phyloP scores from a whole-genome alignment of 2,113 vertebrate species.

The Epinephelus cyanopodus region DNA sequence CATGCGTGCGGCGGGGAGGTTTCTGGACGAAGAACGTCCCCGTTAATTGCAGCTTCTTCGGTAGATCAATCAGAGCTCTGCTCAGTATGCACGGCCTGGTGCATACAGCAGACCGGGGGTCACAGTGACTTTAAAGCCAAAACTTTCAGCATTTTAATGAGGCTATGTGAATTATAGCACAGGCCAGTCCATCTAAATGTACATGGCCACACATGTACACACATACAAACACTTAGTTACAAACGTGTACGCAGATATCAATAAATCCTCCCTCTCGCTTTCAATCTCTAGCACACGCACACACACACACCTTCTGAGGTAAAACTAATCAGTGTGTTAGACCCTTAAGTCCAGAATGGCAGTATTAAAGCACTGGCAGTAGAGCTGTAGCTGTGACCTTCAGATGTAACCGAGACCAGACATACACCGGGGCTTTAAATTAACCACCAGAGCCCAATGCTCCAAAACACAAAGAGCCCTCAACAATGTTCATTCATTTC shows the following conservation, averaged over 20 bases:
- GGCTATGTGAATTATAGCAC: conserved; percentile 70
- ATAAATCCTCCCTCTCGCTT: neutral
- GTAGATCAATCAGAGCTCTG: conserved; percentile 82
- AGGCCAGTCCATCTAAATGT: conserved; percentile 43
- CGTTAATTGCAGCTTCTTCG: conserved; percentile 82
- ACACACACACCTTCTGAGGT: conserved; percentile 41
- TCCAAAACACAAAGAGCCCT: conserved; percentile 36
- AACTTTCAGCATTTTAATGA: conserved; percentile 85
- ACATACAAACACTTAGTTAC: conserved; percentile 1
- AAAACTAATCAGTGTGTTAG: conserved; percentile 75
- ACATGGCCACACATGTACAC: conserved; percentile 12
- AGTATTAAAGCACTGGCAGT: conserved; percentile 48
- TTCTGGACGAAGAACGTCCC: conserved; percentile 42
- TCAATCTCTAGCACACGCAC: neutral
- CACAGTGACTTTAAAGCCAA: conserved; percentile 83
- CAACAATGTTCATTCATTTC: conserved; percentile 35
- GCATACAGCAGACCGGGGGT: conserved; percentile 71
- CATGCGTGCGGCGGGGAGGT: neutral
- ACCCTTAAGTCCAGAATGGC: conserved; percentile 60
- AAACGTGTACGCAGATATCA: conserved; percentile 7
- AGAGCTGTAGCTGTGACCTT: conserved; percentile 78
- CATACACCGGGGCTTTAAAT: conserved; percentile 49
- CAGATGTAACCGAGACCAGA: conserved; percentile 59
- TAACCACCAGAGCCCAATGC: conserved; percentile 21
- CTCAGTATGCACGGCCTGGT: conserved; percentile 78